phyloP scores from a whole-genome alignment of 1,140 invertebrate genomes.

The Anadara kagoshimensis region DNA sequence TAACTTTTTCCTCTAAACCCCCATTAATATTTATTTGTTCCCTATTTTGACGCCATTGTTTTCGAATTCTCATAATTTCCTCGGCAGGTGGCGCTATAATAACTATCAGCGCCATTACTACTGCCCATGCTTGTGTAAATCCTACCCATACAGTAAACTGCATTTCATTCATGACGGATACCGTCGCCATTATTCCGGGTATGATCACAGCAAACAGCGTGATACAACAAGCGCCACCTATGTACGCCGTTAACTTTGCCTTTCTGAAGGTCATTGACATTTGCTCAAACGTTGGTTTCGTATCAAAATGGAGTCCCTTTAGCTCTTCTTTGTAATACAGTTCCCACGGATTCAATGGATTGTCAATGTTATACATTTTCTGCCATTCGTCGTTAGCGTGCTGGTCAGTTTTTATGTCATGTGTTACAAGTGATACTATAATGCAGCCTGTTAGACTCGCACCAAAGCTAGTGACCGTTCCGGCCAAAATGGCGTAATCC shows the following conservation, averaged over 20 bases:
- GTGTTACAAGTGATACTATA: slow-evolving; percentile 65
- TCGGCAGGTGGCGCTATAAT: slow-evolving; percentile 65
- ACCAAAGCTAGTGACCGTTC: slow-evolving; percentile 70
- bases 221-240: slow-evolving; percentile 60
- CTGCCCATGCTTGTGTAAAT: slow-evolving; percentile 66
- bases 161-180: slow-evolving; percentile 60
- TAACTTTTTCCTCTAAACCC: slow-evolving; percentile 5
- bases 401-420: slow-evolving; percentile 56
- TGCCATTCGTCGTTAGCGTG: slow-evolving; percentile 70
- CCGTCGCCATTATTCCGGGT: slow-evolving; percentile 65
- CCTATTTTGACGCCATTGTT: slow-evolving; percentile 59
- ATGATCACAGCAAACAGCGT: slow-evolving; percentile 63
- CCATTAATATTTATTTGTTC: slow-evolving; percentile 19
- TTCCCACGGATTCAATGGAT: slow-evolving; percentile 74
- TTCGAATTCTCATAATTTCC: slow-evolving; percentile 63
- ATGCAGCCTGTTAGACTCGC: slow-evolving; percentile 66
- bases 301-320: slow-evolving; percentile 63
- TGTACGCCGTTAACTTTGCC: slow-evolving; percentile 65
- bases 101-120: slow-evolving; percentile 66
- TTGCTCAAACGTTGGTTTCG: slow-evolving; percentile 66
- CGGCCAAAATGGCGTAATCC: slow-evolving; percentile 71
- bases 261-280: slow-evolving; percentile 65
- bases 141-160: slow-evolving; percentile 68
- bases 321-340: slow-evolving; percentile 69
- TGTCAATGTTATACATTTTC: slow-evolving; percentile 74